Evolutionary conservation across 2,797 vertebrate genomes (phyloP).

Genomic region (Pelochelys cantorii): DNA sequence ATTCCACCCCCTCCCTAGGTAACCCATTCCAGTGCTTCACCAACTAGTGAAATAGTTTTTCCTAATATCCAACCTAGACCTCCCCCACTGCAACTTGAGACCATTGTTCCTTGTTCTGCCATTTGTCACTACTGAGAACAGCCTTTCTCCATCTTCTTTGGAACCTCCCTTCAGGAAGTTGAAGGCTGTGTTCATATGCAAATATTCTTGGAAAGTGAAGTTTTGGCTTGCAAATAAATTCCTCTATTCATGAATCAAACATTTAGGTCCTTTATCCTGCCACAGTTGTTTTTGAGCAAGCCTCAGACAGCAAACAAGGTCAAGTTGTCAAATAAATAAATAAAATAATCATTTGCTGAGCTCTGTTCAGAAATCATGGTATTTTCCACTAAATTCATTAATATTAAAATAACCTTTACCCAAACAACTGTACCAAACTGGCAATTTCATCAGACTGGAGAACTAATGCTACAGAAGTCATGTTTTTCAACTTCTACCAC

Average conservation of each 20-base stretch:
- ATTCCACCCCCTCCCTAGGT: no score
- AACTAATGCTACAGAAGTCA: not conserved
- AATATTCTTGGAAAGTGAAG: not conserved
- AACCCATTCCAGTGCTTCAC: no score
- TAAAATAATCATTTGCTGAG: not conserved
- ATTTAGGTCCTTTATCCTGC: no score
- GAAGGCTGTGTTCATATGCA: not conserved
- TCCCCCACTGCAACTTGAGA: no score
- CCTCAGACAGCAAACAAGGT: not conserved
- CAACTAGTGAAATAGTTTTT: no score
- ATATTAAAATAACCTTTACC: not conserved
- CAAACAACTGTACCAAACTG: not conserved
- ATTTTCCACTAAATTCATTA: not conserved
- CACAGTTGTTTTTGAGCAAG: not conserved
- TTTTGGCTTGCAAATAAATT: not conserved
- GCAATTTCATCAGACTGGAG: not conserved
- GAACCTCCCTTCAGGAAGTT: no score
- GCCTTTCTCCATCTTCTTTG: no score
- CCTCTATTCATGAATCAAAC: no score
- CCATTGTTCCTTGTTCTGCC: no score
- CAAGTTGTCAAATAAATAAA: not conserved
- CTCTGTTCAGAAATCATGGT: not conserved
- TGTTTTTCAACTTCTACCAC: not conserved
- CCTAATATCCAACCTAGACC: no score
- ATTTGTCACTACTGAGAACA: no score